phyloP scores from a whole-genome alignment of 2,797 vertebrate genomes.

The Schizothorax lantsangensis region DNA sequence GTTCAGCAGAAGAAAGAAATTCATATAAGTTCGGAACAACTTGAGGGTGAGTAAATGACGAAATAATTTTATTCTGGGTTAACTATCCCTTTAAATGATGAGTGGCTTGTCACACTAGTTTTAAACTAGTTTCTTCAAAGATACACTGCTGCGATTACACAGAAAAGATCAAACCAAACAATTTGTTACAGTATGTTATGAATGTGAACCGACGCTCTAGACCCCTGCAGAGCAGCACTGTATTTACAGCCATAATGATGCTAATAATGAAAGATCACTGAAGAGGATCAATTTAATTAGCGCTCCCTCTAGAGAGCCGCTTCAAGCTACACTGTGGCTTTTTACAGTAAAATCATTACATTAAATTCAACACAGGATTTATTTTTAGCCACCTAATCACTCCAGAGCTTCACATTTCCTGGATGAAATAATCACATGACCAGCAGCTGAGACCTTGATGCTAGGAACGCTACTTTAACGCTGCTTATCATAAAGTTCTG shows the following conservation, averaged over 20 bases:
- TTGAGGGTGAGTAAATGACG: not conserved
- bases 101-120: not conserved
- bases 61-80: not conserved
- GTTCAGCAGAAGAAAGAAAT: not conserved
- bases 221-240: slow-evolving; percentile 17
- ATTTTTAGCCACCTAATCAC: slow-evolving; percentile 45
- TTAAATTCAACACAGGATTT: slow-evolving; percentile 44
- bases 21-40: not conserved
- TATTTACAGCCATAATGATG: slow-evolving; percentile 49
- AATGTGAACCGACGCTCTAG: not conserved
- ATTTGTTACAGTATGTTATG: not conserved
- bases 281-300: slow-evolving; percentile 47
- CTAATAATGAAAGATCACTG: slow-evolving; percentile 49
- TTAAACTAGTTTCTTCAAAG: not conserved
- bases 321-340: slow-evolving; percentile 46
- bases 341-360: slow-evolving; percentile 51
- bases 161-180: not conserved
- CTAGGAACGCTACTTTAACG: not conserved
- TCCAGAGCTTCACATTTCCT: slow-evolving; percentile 49
- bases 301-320: slow-evolving; percentile 35
- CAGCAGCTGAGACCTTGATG: not conserved
- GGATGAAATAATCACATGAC: slow-evolving; percentile 38
- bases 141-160: not conserved
- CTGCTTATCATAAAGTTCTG: not conserved
- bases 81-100: not conserved